phyloP scores from a whole-genome alignment of 2,888 invertebrate species.

The Volucella inflata region DNA sequence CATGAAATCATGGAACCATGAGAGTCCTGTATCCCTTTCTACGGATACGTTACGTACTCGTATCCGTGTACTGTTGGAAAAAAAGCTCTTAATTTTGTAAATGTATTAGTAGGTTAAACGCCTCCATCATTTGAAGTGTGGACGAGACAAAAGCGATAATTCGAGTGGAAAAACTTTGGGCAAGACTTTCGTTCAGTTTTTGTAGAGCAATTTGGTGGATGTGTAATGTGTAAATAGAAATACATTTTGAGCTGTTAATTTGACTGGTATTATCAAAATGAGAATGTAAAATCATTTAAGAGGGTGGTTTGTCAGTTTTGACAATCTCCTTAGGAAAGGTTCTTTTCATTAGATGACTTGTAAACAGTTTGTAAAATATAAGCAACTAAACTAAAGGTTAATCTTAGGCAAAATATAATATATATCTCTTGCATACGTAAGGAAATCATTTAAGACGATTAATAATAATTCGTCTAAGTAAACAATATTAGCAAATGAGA shows the following conservation, averaged over 20 bases:
- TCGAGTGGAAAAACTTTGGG: constrained; percentile 68
- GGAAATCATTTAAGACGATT: too few species aligned
- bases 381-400: too few species aligned
- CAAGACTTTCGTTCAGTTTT: constrained; percentile 71
- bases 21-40: too few species aligned
- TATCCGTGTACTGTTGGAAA: constrained; percentile 27
- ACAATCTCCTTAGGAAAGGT: constrained; percentile 13
- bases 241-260: constrained; percentile 46
- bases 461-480: too few species aligned
- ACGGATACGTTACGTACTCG: too few species aligned
- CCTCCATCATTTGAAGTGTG: constrained; percentile 72
- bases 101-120: constrained; percentile 74
- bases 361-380: not conserved
- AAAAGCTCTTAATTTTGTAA: constrained; percentile 44
- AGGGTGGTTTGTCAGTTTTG: constrained; percentile 31
- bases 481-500: too few species aligned
- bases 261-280: constrained; percentile 62
- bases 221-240: constrained; percentile 29
- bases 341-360: constrained; percentile 27
- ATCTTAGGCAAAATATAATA: too few species aligned
- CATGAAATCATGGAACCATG: too few species aligned
- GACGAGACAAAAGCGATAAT: constrained; percentile 71
- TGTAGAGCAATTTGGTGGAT: constrained; percentile 33
- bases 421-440: too few species aligned
- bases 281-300: constrained; percentile 42